Evolutionary conservation across 1,140 invertebrate species (phyloP), one percentile per base, ranked within the genome.

Genomic region (Chironomus tepperi): DNA sequence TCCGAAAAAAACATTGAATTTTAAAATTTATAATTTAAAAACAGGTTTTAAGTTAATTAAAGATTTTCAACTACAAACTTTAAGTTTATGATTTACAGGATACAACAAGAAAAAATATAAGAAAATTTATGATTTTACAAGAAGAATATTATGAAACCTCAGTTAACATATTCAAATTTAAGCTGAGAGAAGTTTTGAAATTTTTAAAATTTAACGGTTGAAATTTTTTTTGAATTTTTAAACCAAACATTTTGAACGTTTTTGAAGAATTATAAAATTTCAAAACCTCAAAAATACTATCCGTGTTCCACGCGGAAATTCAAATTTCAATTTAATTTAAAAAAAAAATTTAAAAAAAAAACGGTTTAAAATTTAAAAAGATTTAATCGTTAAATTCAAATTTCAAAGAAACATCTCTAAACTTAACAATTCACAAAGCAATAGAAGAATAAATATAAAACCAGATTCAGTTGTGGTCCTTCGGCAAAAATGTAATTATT

Each of bases 71-170:
- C n/a, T 70, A 70, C 47, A 57, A 57, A 18, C 64, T 16, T 18
- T 70, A 6, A 70, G 65, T 70, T 70, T 21, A 70, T 70, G 65
- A 21, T 70, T 70, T 70, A 70, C 65, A 70, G 65, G 65, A 70
- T 70, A 19, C 19, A 15, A 70, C 16, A 70, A n/a, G 47, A 57
- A 57, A 1, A 34, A 57, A 57, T 57, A 57, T 57, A 57, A 34
- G 24, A 57, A 15, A 15, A 70, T 70, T 70, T 70, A 70, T 70
- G 2, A 70, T 70, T 70, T 70, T 9, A 19, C 7, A 19, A 18
- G 47, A n/a, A 57, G n/a, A 57, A 15, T 12, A 1, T 57, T 57
- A 57, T 12, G 47, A 12, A 15, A 15, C 1, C 24, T 70, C 6
- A 70, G n/a, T 70, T 70, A 10, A 70, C 65, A 70, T 18, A 70